Evolutionary conservation across 2,888 invertebrate genomes (phyloP), one percentile per base, ranked within the genome.

Genomic region (Lasioglossum oenotherae): DNA sequence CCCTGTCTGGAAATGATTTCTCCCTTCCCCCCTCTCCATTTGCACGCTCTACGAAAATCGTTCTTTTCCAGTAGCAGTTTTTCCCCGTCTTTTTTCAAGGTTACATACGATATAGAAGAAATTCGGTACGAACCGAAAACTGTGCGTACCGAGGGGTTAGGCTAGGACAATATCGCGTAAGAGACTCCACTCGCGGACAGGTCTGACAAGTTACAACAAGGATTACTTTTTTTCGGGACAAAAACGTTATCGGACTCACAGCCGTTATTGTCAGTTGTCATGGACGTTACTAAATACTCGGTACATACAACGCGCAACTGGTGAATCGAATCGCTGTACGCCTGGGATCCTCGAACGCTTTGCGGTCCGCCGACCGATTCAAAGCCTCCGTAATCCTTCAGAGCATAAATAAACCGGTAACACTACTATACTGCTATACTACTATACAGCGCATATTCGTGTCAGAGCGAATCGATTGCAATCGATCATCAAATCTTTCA

Each of bases 191-290:
- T 46, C 74, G 74, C 38, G 49, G 31, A 78, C 49, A 78, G 53
- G 71, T 49, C 49, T 69, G 78, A 71, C 71, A 71, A 71, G 78
- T 78, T 81, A 80, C 67, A 76, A 78, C 77, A 79, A 75, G 72
- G 46, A 81, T 79, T 84, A 85, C 79, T 87, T 88, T 85, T 46
- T 46, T 86, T 87, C 49, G 80, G 77, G 84, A 69, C 38, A 80
- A 88, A 81, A 88, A 88, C 82, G 83, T 85, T 64, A 71, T 84
- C 86, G 85, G 88, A 92, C 92, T 92, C 92, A 92, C 92, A 92
- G 87, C 90, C 91, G 90, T 93, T 93, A 93, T 93, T 93, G 93
- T 93, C 93, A 93, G 92, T 92, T 93, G 93, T 91, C 93, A 92
- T 92, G 93, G 93, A 93, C 93, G 93, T 93, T 83, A 88, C 88